phyloP scores from a whole-genome alignment of 2,888 invertebrate genomes.

The Bombyx huttoni region DNA sequence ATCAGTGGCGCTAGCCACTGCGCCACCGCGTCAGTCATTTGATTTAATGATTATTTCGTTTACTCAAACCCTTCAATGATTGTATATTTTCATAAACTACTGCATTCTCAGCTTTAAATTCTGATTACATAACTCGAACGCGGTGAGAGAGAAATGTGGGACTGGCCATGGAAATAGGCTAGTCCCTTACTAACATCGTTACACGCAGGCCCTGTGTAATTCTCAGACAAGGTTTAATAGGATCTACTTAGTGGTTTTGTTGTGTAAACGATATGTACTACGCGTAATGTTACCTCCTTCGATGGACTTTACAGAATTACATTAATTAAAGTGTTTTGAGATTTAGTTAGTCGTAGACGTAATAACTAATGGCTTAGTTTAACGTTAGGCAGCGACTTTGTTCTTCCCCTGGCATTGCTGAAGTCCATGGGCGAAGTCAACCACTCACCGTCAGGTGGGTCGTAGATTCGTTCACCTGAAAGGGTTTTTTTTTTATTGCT shows the following conservation, averaged over 20 bases:
- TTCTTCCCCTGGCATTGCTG: too few species aligned
- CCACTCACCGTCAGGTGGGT: too few species aligned
- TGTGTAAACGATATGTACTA: slow-evolving; percentile 10
- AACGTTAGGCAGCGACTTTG: too few species aligned
- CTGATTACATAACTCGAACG: neutral
- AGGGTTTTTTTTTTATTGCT: too few species aligned
- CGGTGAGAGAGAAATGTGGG: neutral
- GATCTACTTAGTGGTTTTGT: slow-evolving; percentile 22
- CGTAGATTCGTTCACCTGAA: too few species aligned
- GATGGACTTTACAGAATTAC: neutral
- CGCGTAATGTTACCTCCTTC: neutral
- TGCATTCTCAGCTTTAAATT: neutral
- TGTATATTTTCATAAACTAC: neutral
- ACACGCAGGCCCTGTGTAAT: slow-evolving; percentile 11
- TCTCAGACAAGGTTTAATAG: slow-evolving; percentile 16
- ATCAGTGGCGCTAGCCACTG: too few species aligned
- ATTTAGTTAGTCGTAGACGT: too few species aligned
- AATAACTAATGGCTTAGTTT: too few species aligned
- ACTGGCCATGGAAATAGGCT: slow-evolving; percentile 13
- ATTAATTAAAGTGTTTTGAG: neutral
- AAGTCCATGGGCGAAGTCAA: too few species aligned
- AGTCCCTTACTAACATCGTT: slow-evolving; percentile 18
- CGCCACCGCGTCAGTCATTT: too few species aligned
- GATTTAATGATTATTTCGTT: too few species aligned
- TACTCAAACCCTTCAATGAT: neutral